Conservation (phyloP, 1,140 invertebrate species). For the Zelostemma sp. region DNA sequence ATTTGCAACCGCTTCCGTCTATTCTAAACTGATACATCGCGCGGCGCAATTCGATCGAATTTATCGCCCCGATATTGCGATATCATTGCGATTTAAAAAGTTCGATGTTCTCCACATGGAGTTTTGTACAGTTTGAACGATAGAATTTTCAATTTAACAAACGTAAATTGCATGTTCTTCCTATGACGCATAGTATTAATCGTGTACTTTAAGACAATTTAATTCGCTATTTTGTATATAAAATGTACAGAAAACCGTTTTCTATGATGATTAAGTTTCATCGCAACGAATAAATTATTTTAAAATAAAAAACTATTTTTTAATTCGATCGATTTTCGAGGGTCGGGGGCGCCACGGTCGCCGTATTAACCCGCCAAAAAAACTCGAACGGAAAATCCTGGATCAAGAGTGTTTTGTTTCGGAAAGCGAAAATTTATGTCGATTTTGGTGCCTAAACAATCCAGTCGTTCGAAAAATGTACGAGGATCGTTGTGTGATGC, state of each 20-base stretch:
- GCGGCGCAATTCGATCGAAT: no score
- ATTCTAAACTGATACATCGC: constrained; percentile 25
- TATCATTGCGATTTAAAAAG: no score
- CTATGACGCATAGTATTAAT: constrained; percentile 6
- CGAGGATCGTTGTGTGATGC: constrained; percentile 63
- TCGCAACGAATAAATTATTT: constrained; percentile 2
- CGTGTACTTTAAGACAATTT: neutral
- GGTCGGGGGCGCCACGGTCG: no score
- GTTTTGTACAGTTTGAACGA: no score
- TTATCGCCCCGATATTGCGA: no score
- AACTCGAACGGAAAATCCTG: no score
- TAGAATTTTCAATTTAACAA: no score
- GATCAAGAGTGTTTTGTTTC: neutral
- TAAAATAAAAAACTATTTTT: neutral
- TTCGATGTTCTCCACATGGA: no score
- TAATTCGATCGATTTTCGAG: no score
- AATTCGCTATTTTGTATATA: neutral
- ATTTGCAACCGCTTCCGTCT: constrained; percentile 69
- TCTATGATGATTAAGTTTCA: neutral
- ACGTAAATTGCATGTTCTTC: neutral
- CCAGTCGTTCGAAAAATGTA: constrained; percentile 59
- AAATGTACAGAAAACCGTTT: neutral
- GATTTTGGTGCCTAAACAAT: neutral
- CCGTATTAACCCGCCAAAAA: no score
- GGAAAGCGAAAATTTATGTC: neutral